Evolutionary conservation across 1,140 invertebrate genomes (phyloP), one percentile per base, ranked within the genome.

Genomic region (Drosophila virilis): DNA sequence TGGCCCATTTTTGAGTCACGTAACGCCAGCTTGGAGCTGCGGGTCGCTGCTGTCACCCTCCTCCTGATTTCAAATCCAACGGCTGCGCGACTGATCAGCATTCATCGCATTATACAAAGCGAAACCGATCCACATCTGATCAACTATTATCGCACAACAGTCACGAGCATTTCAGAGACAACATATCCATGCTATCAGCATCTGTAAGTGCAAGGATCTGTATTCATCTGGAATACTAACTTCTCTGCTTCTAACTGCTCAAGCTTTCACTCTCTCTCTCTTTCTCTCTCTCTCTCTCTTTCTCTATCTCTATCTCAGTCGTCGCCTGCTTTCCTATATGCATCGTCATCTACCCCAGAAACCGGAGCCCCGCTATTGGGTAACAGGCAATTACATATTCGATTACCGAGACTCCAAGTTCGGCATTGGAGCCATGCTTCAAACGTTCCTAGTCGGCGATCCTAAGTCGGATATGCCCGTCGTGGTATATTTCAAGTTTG

Each of bases 1-100:
- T 95, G 94, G 93, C 95, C 95, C 3, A 95, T 96, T 51, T 93
- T 96, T 13, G 93, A 94, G n/a, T 95, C 96, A 57, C 93, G 93
- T 10, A 93, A 94, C 1, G 95, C 96, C 60, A 94, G 95, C 54
- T 91, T 96, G 45, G 95, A 96, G 80, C 93, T 96, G 42, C 90
- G 95, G 42, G 94, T 96, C 0, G 93, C 94, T 0, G 94, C 95
- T 8, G 90, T 96, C 1, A 95, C 94, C 45, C 91, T 94, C 15
- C 93, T 96, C 1, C 82, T 96, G 0, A 93, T 94, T 12, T 94
- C 94, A 0, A 94, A 94, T 69, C 94, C 95, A 15, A 93, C 94
- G 0, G 92, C 94, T 10, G 94, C 94, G 12, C 94, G 95, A 46
- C 93, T 96, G 38, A 93, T 96, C 45, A 95, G 95, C 48, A 91